Evolutionary conservation across 2,888 invertebrate species (phyloP).

Genomic region (Caenorhabditis zanzibari): DNA sequence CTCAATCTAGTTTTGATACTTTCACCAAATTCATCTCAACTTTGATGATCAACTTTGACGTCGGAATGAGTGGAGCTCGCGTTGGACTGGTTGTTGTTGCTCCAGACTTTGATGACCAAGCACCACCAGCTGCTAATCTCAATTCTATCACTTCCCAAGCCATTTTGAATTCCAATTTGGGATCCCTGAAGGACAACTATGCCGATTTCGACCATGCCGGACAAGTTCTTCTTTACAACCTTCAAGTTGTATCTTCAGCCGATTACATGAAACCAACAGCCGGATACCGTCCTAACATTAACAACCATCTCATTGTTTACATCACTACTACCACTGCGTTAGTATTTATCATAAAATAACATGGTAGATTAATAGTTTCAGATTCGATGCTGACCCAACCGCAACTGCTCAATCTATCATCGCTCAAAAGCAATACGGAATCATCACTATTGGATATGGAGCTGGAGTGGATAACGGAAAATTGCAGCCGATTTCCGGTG

Average conservation of each 20-base stretch:
- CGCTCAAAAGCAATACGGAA: slow-evolving; percentile 62
- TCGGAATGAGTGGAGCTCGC: slow-evolving; percentile 60
- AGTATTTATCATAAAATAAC: no score
- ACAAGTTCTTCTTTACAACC: slow-evolving; percentile 58
- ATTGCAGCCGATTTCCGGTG: slow-evolving; percentile 62
- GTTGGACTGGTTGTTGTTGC: slow-evolving; percentile 65
- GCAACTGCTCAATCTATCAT: slow-evolving; percentile 50
- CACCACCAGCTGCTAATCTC: slow-evolving; percentile 52
- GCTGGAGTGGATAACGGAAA: slow-evolving; percentile 42
- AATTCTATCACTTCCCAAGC: slow-evolving; percentile 57
- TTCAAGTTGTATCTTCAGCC: slow-evolving; percentile 32
- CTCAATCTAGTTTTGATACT: slow-evolving; percentile 48
- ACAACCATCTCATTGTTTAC: slow-evolving; percentile 72
- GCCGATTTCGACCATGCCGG: slow-evolving; percentile 66
- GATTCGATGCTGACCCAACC: slow-evolving; percentile 62
- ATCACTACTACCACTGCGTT: slow-evolving; percentile 65
- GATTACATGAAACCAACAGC: slow-evolving; percentile 47
- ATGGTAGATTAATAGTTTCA: not conserved
- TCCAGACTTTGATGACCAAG: slow-evolving; percentile 38
- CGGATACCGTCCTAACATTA: slow-evolving; percentile 65
- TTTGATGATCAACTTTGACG: slow-evolving; percentile 67
- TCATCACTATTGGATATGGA: slow-evolving; percentile 71
- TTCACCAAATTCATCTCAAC: slow-evolving; percentile 70
- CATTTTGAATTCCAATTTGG: slow-evolving; percentile 49
- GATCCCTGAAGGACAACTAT: slow-evolving; percentile 39